Evolutionary conservation across 2,888 invertebrate species (phyloP).

Genomic region (Coenonympha arcania): DNA sequence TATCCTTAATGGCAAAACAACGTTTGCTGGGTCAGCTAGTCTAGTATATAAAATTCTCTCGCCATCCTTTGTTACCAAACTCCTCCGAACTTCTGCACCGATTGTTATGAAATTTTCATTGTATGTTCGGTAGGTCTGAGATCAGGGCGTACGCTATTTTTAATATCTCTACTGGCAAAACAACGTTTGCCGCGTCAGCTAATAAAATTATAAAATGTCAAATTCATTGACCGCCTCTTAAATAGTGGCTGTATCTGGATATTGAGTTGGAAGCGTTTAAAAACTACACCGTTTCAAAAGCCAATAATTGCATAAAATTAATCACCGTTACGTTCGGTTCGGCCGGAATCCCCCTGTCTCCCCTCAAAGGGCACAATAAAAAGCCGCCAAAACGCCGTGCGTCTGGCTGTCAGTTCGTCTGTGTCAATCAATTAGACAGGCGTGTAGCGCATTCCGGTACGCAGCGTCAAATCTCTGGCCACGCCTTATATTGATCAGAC

Average conservation of each 20-base stretch:
- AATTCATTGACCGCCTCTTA: neutral
- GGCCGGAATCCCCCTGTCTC: slow-evolving; percentile 29
- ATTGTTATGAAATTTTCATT: no score
- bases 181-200: no score
- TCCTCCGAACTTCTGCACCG: no score
- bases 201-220: no score
- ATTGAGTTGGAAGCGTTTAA: slow-evolving; percentile 10
- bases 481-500: slow-evolving; percentile 60
- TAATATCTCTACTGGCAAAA: no score
- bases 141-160: no score
- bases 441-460: slow-evolving; percentile 52
- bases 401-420: slow-evolving; percentile 62
- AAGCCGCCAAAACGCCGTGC: slow-evolving; percentile 48
- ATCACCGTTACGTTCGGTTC: slow-evolving; percentile 38
- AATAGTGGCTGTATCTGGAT: neutral
- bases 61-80: no score
- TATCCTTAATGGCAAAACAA: no score
- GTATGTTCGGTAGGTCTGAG: no score
- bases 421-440: slow-evolving; percentile 67
- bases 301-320: slow-evolving; percentile 35
- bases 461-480: slow-evolving; percentile 54
- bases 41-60: no score
- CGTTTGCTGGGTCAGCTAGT: no score
- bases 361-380: slow-evolving; percentile 55
- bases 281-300: slow-evolving; percentile 25